A percentile compares a stretch with the other conserved stretches of the same genome.
These are phyloP conservation scores for Otus scops DNA, from an alignment of 2,797 vertebrate genomes.

Conservation along the genomic window DNA sequence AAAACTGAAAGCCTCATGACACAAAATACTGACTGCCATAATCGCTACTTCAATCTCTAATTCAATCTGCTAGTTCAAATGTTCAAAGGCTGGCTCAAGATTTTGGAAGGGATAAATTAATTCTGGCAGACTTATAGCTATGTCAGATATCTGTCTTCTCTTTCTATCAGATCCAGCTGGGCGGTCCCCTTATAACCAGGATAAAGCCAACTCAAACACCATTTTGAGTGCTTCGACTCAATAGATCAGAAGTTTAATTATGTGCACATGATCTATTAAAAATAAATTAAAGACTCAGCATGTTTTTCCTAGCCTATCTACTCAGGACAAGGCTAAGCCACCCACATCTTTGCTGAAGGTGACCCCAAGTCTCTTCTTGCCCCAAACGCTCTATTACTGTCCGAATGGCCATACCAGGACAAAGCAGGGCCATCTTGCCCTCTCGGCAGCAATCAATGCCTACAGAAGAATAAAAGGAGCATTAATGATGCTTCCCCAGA, in stretches of 20 bases:
- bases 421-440: neutral
- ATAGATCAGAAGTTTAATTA: slow-evolving; percentile 7
- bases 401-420: neutral
- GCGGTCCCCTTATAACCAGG: neutral
- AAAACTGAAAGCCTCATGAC: neutral
- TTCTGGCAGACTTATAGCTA: neutral
- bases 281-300: neutral
- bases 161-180: slow-evolving; percentile 31
- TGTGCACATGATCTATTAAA: neutral
- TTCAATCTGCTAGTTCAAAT: neutral
- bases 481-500: neutral
- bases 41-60: neutral
- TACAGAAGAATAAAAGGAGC: neutral
- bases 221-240: neutral
- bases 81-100: slow-evolving; percentile 23
- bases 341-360: neutral
- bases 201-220: neutral
- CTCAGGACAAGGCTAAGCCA: neutral
- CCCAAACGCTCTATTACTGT: neutral
- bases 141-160: slow-evolving; percentile 30
- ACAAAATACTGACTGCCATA: neutral
- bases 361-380: neutral
- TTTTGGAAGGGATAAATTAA: slow-evolving; percentile 10
- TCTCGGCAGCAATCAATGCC: neutral
- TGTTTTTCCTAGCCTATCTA: neutral